A percentile compares a stretch with the other conserved stretches of the same genome.
Conservation (phyloP, 2,113 vertebrate species). For the Chloropsis hardwickii region DNA sequence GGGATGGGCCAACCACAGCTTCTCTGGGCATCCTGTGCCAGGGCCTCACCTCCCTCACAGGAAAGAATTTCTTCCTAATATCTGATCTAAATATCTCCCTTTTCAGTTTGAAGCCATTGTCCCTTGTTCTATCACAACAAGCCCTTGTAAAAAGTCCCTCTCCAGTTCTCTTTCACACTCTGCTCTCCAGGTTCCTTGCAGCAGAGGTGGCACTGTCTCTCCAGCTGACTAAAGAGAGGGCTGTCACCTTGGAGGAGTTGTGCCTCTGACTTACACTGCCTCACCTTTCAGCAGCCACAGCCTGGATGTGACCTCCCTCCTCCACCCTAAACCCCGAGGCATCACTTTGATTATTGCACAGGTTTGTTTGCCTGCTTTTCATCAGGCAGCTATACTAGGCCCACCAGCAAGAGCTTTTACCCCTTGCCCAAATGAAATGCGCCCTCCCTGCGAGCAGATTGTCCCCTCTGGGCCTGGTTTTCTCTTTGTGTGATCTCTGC, state of each 20-base stretch:
- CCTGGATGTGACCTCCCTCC: neutral
- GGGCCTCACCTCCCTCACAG: neutral
- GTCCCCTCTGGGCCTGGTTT: neutral
- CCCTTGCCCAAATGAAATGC: no score
- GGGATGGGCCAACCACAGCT: neutral
- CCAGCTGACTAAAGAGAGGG: neutral
- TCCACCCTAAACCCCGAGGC: neutral
- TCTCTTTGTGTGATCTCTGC: neutral
- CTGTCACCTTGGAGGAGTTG: neutral
- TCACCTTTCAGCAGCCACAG: neutral
- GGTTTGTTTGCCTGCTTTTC: neutral
- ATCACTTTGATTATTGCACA: neutral
- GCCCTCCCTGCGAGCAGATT: neutral
- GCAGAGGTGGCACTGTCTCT: neutral
- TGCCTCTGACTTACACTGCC: neutral
- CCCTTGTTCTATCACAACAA: neutral
- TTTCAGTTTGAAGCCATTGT: neutral
- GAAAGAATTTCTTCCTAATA: neutral
- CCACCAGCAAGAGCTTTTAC: neutral
- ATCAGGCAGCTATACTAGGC: neutral
- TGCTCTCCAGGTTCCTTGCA: neutral
- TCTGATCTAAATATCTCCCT: no score
- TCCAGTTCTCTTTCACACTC: neutral
- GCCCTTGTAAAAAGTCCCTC: neutral
- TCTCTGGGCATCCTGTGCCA: neutral